Evolutionary conservation across 2,113 vertebrate genomes (phyloP).

Genomic region (Chaetops frenatus): DNA sequence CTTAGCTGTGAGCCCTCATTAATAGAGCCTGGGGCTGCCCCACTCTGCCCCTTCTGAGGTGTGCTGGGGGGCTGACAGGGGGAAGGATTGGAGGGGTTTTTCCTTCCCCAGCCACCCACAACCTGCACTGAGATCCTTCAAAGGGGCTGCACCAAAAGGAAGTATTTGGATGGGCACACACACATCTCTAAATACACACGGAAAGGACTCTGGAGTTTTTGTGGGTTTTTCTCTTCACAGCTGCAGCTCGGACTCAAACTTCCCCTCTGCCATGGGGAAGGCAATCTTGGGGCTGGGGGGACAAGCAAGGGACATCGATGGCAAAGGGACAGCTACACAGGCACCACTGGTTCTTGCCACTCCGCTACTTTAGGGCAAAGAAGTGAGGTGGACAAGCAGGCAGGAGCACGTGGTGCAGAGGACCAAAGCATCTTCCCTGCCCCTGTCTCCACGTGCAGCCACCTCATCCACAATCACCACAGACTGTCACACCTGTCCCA

Average conservation of each 20-base stretch:
- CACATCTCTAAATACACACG: accelerated
- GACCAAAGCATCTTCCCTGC: background rate
- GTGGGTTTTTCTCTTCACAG: background rate
- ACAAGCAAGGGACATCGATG: background rate
- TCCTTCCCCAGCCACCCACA: background rate
- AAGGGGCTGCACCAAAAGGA: background rate
- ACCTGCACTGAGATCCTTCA: background rate
- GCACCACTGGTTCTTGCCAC: accelerated
- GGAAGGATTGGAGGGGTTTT: background rate
- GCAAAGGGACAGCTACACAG: background rate
- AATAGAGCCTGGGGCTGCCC: background rate
- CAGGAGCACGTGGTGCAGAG: background rate
- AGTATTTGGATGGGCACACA: background rate
- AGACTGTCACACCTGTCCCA: background rate
- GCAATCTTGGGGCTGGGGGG: background rate
- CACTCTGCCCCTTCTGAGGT: accelerated
- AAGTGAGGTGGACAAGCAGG: background rate
- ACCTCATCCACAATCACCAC: background rate
- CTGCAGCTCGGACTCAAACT: background rate
- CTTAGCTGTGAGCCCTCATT: background rate
- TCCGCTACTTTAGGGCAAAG: background rate
- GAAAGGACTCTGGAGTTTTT: background rate
- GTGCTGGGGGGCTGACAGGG: accelerated
- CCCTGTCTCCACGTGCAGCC: background rate
- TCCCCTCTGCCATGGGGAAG: background rate